A percentile compares a stretch with the other conserved stretches of the same genome.
Evolutionary conservation across 2,113 vertebrate species (phyloP).

Genomic region (Nothoprocta pentlandii): DNA sequence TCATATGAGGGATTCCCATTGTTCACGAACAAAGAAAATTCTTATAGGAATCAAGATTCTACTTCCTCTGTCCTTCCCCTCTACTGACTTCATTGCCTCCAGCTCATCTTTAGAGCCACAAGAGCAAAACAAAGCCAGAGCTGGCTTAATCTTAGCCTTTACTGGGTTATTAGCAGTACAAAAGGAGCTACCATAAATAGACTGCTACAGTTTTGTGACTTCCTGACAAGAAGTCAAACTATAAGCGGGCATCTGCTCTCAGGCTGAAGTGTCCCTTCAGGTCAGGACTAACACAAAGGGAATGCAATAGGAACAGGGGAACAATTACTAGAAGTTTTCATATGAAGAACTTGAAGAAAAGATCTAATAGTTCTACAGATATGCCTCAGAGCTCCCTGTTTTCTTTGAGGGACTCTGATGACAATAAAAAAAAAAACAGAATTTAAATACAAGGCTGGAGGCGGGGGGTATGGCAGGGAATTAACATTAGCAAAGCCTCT

Average conservation of each 20-base stretch:
- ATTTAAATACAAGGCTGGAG: background rate
- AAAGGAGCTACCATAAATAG: conserved; percentile 67
- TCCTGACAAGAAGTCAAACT: conserved; percentile 47
- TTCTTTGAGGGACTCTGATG: background rate
- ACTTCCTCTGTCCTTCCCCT: conserved; percentile 65
- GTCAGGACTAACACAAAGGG: background rate
- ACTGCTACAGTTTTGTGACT: conserved; percentile 51
- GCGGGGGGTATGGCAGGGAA: background rate
- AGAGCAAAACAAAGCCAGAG: conserved; percentile 34
- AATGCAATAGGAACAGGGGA: background rate
- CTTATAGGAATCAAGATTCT: conserved; percentile 60
- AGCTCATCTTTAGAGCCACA: background rate
- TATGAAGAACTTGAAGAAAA: background rate
- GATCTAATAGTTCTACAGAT: background rate
- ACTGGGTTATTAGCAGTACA: conserved; percentile 54
- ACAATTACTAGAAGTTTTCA: background rate
- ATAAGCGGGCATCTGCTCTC: conserved; percentile 46
- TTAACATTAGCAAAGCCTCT: background rate
- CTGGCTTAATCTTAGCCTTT: conserved; percentile 40
- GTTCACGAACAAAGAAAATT: conserved; percentile 50
- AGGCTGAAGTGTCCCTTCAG: background rate
- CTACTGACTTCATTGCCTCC: conserved; percentile 52
- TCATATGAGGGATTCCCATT: conserved; percentile 29
- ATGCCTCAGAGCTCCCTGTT: background rate
- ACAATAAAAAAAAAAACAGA: background rate